phyloP scores from a whole-genome alignment of 2,888 invertebrate species.

The Bugula neritina region DNA sequence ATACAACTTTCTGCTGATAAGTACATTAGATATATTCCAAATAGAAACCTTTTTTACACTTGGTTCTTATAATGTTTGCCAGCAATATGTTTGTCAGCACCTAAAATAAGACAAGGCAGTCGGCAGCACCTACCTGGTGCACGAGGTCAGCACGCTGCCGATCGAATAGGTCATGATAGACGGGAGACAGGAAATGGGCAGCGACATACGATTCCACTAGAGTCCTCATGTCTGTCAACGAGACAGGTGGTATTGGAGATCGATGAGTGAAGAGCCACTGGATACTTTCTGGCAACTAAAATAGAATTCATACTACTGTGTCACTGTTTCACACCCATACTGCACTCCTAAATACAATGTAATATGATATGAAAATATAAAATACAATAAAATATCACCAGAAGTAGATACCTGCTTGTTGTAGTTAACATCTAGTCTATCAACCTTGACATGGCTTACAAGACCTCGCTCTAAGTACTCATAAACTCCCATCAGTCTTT shows the following conservation, averaged over 20 bases:
- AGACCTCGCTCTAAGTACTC: slow-evolving; percentile 33
- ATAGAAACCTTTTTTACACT: too few relatives aligned
- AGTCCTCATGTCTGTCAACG: slow-evolving; percentile 33
- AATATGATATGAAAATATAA: too few relatives aligned
- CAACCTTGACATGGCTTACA: slow-evolving; percentile 34
- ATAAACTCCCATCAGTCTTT: slow-evolving; percentile 32
- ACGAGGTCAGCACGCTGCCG: slow-evolving; percentile 36
- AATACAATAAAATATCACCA: background rate
- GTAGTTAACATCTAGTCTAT: slow-evolving; percentile 30
- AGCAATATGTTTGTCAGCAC: too few relatives aligned
- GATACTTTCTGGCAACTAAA: background rate
- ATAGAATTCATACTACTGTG: background rate
- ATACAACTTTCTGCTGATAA: too few relatives aligned
- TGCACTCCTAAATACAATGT: too few relatives aligned
- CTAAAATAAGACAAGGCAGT: too few relatives aligned
- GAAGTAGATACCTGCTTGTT: background rate
- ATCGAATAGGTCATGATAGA: slow-evolving; percentile 38
- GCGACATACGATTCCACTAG: slow-evolving; percentile 36
- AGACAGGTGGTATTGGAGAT: slow-evolving; percentile 34
- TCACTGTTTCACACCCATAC: background rate
- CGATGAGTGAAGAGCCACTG: slow-evolving; percentile 37
- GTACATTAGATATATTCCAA: too few relatives aligned
- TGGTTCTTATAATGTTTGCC: too few relatives aligned
- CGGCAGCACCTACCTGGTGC: slow-evolving; percentile 43
- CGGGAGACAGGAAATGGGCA: slow-evolving; percentile 38